These are phyloP conservation scores for Phoebastria nigripes DNA, from an alignment of 2,797 vertebrate species.

Conservation along the genomic window DNA sequence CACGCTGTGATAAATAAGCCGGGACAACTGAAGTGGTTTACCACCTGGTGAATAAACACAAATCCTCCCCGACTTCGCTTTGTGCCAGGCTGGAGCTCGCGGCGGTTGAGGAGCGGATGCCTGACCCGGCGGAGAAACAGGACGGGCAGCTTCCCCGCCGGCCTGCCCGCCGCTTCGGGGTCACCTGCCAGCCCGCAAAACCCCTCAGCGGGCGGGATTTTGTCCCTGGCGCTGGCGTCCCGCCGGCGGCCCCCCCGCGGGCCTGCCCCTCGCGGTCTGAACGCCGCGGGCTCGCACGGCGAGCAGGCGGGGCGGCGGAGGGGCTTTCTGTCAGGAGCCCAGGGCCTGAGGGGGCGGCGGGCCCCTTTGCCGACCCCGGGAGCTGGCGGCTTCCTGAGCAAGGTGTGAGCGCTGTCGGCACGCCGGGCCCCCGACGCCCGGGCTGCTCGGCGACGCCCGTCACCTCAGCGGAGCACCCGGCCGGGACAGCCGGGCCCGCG, in stretches of 20 bases:
- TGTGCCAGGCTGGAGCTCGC: not conserved
- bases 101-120: not conserved
- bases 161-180: not conserved
- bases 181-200: not conserved
- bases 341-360: not conserved
- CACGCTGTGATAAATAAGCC: not conserved
- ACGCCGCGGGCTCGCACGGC: not conserved
- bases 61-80: not conserved
- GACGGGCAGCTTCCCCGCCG: not conserved
- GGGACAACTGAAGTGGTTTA: not conserved
- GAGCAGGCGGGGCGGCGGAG: not conserved
- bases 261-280: not conserved
- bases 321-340: not conserved
- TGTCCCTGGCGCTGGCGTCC: not conserved
- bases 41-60: not conserved
- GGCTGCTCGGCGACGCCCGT: too few relatives aligned
- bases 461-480: not conserved
- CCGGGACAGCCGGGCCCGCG: rapidly evolving
- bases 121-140: not conserved
- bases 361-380: not conserved
- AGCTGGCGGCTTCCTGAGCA: not conserved
- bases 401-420: not conserved
- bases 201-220: not conserved
- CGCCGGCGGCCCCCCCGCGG: not conserved
- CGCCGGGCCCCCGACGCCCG: rapidly evolving